A percentile compares a stretch with the other conserved stretches of the same genome.
Evolutionary conservation across 1,140 invertebrate species (phyloP).

Genomic region (Centruroides sculpturatus): DNA sequence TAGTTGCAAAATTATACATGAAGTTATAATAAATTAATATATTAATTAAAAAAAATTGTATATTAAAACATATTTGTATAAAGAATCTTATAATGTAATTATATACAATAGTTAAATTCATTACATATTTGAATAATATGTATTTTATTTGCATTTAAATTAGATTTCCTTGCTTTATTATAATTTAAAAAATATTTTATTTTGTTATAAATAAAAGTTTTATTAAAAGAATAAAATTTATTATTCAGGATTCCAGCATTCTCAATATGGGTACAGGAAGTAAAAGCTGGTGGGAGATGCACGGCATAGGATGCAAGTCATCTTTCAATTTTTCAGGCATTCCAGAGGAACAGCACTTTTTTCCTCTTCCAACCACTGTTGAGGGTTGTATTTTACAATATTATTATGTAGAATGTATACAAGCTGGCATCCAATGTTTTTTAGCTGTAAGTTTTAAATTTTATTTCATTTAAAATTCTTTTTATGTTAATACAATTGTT

Average conservation of each 20-base stretch:
- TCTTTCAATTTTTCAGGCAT: conserved; percentile 29
- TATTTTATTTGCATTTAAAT: no score
- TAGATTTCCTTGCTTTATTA: no score
- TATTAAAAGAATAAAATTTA: not conserved
- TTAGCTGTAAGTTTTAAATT: conserved; percentile 13
- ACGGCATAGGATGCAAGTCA: conserved; percentile 76
- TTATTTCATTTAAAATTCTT: no score
- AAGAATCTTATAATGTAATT: no score
- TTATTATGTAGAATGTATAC: conserved; percentile 70
- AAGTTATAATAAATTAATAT: no score
- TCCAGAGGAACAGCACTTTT: conserved; percentile 9
- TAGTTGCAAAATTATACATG: no score
- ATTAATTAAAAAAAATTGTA: no score
- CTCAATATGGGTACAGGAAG: conserved; percentile 77
- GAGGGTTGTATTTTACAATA: conserved; percentile 73
- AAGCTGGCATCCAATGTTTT: conserved; percentile 53
- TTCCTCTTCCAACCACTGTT: conserved; percentile 31
- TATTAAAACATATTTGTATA: no score
- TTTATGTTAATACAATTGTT: no score
- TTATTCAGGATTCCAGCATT: conserved; percentile 53
- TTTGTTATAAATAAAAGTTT: not conserved
- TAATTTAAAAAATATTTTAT: not conserved
- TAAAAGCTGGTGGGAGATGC: conserved; percentile 82
- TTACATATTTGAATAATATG: no score
- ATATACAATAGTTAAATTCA: no score